Evolutionary conservation across 2,797 vertebrate genomes (phyloP), one percentile per base, ranked within the genome.

Genomic region (Furcifer pardalis): DNA sequence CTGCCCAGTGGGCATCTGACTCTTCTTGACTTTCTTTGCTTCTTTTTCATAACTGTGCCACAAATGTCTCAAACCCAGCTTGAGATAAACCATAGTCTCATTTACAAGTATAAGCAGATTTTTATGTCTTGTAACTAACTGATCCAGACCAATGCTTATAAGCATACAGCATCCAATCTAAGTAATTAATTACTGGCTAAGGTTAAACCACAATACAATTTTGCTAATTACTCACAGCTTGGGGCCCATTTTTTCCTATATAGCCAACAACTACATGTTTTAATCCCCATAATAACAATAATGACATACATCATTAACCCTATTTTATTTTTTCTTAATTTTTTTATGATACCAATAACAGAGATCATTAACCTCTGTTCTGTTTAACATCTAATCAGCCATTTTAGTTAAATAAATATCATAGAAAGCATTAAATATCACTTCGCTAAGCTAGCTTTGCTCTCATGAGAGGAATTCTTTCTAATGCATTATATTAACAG

Each of bases 381-480:
- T 92, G 88, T 92, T 96, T 95, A 96, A 95, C 88, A 93, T 93
- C 93, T 94, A 95, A 96, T 94, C 93, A 96, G 88, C 91, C 93
- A 94, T 96, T 95, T 95, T 92, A 91, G 91, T 94, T 95, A 95
- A 94, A 95, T 94, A 96, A 96, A 95, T 95, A 95, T 90, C 89
- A 91, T 87, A 92, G 88, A 94, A 95, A 95, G 93, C 92, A 95
- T 96, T 95, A 96, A 94, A 91, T 91, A 95, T 95, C 80, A 63
- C 84, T 96, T 95, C 93, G 89, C 92, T 95, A 94, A 94, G 90
- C 92, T 93, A 93, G 84, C 88, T 93, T 94, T 92, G 75, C 84
- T 95, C 93, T 93, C 91, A 88, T 87, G 89, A 93, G 93, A 88
- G 44, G 84, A 94, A 93, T 90, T 91, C 91, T 91, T 93, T 84